Evolutionary conservation across 2,113 vertebrate species (phyloP).

Genomic region (Lophotis ruficrista): DNA sequence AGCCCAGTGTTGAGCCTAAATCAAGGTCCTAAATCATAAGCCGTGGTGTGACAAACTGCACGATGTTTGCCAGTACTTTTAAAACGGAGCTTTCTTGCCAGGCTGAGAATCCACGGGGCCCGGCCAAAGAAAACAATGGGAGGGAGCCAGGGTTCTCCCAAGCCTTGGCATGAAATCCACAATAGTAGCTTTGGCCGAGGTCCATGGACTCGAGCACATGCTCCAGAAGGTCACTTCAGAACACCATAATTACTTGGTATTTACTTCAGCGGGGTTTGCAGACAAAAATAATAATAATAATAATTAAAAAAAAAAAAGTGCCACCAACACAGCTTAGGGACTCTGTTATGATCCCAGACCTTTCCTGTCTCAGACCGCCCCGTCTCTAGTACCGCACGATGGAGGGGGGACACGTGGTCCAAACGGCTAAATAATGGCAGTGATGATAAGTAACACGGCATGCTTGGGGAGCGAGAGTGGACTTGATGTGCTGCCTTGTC

Average conservation of each 20-base stretch:
- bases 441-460: not conserved
- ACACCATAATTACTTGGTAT: conserved; percentile 61
- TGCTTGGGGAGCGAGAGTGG: not conserved
- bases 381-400: not conserved
- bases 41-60: conserved; percentile 76
- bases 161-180: conserved; percentile 74
- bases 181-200: conserved; percentile 75
- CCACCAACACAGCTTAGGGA: not conserved
- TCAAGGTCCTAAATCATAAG: conserved; percentile 83
- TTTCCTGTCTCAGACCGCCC: not conserved
- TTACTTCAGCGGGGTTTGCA: conserved; percentile 55
- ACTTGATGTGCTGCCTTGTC: not conserved
- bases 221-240: conserved; percentile 76
- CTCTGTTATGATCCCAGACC: not conserved
- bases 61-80: conserved; percentile 77
- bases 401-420: not conserved
- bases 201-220: conserved; percentile 67
- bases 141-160: conserved; percentile 75
- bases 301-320: not conserved
- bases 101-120: conserved; percentile 76
- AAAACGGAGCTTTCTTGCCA: conserved; percentile 78
- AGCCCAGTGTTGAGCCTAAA: conserved; percentile 78
- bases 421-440: not conserved
- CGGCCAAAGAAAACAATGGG: conserved; percentile 87
- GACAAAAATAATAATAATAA: conserved; percentile 12